phyloP scores from a whole-genome alignment of 2,888 invertebrate genomes.

The Chironomus riparius region DNA sequence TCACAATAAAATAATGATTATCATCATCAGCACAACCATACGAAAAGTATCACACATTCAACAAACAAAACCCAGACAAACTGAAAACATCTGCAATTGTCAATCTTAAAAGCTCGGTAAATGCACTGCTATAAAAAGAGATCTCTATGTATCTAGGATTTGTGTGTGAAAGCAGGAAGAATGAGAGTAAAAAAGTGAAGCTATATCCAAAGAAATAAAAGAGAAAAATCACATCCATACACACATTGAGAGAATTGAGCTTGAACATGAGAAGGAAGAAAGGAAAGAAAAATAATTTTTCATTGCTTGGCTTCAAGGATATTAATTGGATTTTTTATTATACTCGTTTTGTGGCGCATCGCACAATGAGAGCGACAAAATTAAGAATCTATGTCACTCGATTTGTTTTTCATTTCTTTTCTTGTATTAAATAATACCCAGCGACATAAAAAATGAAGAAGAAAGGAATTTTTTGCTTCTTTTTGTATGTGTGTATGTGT shows the following conservation, averaged over 20 bases:
- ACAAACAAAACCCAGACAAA: too few species aligned
- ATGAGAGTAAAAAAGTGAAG: background rate
- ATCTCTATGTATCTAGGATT: too few species aligned
- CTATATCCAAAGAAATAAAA: background rate
- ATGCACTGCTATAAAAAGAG: too few species aligned
- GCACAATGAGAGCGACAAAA: background rate
- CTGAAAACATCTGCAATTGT: too few species aligned
- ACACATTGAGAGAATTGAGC: background rate
- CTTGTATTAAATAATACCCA: background rate
- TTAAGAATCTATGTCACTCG: background rate
- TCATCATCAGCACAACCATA: too few species aligned
- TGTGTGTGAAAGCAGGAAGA: background rate
- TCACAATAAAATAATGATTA: too few species aligned
- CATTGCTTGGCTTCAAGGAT: slow-evolving; percentile 14
- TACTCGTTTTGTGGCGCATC: background rate
- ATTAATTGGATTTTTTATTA: slow-evolving; percentile 25
- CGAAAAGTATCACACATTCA: too few species aligned
- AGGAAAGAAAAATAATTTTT: slow-evolving; percentile 2
- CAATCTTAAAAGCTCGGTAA: too few species aligned
- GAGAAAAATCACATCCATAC: too few species aligned
- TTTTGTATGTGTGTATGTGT: too few species aligned
- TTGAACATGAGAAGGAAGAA: background rate
- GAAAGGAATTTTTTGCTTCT: background rate
- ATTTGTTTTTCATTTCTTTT: background rate
- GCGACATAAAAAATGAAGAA: background rate